Conservation (phyloP, 2,888 invertebrate genomes). For the Eupeodes luniger region DNA sequence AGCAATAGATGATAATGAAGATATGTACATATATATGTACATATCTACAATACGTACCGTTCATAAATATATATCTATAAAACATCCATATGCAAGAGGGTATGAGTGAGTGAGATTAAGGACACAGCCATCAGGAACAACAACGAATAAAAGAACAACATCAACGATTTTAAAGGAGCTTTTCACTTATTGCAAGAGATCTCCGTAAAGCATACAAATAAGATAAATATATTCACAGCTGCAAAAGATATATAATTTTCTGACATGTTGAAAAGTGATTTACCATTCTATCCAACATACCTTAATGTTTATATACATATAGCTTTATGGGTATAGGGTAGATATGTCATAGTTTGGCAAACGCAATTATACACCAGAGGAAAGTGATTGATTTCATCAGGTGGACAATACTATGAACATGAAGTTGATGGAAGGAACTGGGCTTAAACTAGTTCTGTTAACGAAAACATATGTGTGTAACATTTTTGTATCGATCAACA, state of each 20-base stretch:
- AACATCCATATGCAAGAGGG: background rate
- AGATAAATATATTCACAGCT: slow-evolving; percentile 72
- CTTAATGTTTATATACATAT: too few species aligned
- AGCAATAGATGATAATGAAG: slow-evolving; percentile 12
- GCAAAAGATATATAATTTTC: slow-evolving; percentile 60
- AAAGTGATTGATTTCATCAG: too few species aligned
- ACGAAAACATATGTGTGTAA: too few species aligned
- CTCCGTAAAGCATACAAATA: slow-evolving; percentile 70
- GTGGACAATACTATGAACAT: too few species aligned
- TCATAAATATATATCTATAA: too few species aligned
- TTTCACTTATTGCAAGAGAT: slow-evolving; percentile 74
- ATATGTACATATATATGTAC: background rate
- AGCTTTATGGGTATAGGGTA: too few species aligned
- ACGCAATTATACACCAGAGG: too few species aligned
- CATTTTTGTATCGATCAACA: too few species aligned
- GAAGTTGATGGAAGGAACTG: too few species aligned
- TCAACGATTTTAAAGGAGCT: slow-evolving; percentile 70
- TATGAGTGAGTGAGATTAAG: background rate
- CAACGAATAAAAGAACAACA: slow-evolving; percentile 56
- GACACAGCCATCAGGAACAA: slow-evolving; percentile 1
- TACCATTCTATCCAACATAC: background rate
- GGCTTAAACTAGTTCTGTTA: too few species aligned
- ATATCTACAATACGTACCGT: too few species aligned
- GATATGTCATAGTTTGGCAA: too few species aligned
- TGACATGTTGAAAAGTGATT: slow-evolving; percentile 48